Evolutionary conservation across 2,888 invertebrate species (phyloP), one percentile per base, ranked within the genome.

Genomic region (Eupeodes luniger): DNA sequence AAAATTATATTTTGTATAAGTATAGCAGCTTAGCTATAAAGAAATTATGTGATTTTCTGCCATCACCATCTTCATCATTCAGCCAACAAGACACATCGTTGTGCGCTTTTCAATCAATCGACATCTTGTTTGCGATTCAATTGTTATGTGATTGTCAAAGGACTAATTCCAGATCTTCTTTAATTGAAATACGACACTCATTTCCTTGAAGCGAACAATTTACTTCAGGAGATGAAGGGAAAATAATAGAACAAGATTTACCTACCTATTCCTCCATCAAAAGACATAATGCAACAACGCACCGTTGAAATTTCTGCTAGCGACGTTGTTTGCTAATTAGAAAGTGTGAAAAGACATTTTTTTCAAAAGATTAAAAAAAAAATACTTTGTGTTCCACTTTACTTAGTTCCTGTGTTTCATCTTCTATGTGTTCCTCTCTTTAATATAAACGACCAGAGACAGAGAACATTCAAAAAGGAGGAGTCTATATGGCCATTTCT

Each of bases 111-210:
- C 57, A 19, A 27, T 84, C 77, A 77, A 78, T 88, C 81, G 53
- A 34, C 74, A 77, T 70, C 77, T 77, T 67, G 72, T 74, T 53
- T 72, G 51, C 69, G 27, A 83, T 77, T 82, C 72, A 79, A 83
- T 80, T 86, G 82, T 82, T 75, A 81, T 76, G 76, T 79, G 27
- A 62, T 61, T 80, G 69, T 81, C 85, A 81, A 81, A 88, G 75
- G 74, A 85, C 74, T 88, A 75, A 88, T 69, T 77, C 77, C 67
- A 80, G 70, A 76, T 81, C 44, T 85, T 75, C 75, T 78, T 69
- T 85, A 81, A 88, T 85, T 88, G 88, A 88, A 88, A 88, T 85
- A 36, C 14, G 81, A 88, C 81, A 88, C 88, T 78, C 88, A 64
- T 82, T 88, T 88, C 87, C 84, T 81, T 59, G 51, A 84, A 81